Base-by-base conservation (phyloP, 1,140 invertebrate genomes). In the Leptoteleia sp. region DNA sequence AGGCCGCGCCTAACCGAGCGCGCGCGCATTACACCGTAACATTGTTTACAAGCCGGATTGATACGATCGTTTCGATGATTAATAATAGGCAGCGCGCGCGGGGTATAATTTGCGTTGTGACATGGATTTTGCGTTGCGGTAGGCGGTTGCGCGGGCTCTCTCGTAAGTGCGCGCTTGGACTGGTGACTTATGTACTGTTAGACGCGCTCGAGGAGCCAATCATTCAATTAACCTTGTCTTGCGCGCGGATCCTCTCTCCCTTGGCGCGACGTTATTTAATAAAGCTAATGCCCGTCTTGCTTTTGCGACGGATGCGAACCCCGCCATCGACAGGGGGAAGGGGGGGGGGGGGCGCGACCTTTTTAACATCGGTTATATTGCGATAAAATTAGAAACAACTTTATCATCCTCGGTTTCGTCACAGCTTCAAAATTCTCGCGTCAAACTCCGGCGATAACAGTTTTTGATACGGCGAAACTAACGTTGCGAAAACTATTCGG, bases 201-300 rank as follows among this genome's bases (percentile, higher is more conserved):
- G 64, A 65, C 71, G 82, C 82, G 68, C 70, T 81, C 76, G 78
- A 81, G 75, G 61, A 72, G n/a, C 83, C 84, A 85, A 88, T 87
- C 86, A 86, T 87, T 87, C 85, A 85, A 85, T 88, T 87, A 86
- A 83, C 81, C 72, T 77, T 82, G 81, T 83, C 82, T 81, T 82
- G 79, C 84, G 79, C 81, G 80, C n/a, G n/a, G n/a, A n/a, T n/a
- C n/a, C n/a, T n/a, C n/a, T 84, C 85, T 82, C 81, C 83, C 81
- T 84, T 80, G 80, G 82, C 82, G 72, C 81, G 79, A 85, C 83
- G 84, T 87, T 83, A 86, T 85, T 86, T 83, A 84, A 87, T 85
- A 86, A 85, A 87, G 81, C 84, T 78, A 76, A 84, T 81, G 80
- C n/a, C n/a, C 42, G 82, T 54, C 72, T 76, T 68, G 80, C 77